phyloP scores from a whole-genome alignment of 2,797 vertebrate species.

The Malurus splendens region DNA sequence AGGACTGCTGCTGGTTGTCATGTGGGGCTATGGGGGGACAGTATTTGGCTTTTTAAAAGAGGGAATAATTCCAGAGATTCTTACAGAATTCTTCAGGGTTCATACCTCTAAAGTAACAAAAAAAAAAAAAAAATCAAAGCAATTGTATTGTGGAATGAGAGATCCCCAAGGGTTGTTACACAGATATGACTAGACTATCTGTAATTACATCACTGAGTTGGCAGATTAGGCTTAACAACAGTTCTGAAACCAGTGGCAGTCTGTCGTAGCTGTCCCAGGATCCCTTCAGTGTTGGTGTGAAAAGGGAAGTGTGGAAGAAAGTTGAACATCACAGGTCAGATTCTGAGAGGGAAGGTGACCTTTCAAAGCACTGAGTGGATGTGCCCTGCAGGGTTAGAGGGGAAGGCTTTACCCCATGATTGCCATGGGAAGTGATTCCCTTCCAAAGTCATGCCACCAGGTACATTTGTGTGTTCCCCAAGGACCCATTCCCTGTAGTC shows the following conservation, averaged over 20 bases:
- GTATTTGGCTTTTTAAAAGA: background rate
- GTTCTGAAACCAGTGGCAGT: background rate
- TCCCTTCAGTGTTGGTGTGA: background rate
- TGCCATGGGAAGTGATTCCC: background rate
- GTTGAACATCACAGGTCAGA: background rate
- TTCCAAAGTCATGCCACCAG: background rate
- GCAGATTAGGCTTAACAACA: background rate
- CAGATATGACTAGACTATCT: background rate
- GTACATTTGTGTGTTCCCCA: background rate
- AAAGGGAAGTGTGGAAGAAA: background rate
- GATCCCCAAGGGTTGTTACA: background rate
- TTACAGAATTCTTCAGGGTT: background rate
- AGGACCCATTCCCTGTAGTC: background rate
- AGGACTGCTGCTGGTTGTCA: background rate
- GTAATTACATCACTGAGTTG: background rate
- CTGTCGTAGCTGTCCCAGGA: background rate
- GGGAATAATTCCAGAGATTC: background rate
- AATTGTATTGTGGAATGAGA: background rate
- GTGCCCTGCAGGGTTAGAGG: background rate
- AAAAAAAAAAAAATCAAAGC: background rate
- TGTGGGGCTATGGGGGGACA: background rate
- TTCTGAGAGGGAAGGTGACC: background rate
- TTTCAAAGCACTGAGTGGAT: background rate
- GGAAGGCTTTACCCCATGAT: fast-evolving
- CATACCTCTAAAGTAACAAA: background rate